Evolutionary conservation across 2,888 invertebrate genomes (phyloP).

Genomic region (Osedax frankpressi): DNA sequence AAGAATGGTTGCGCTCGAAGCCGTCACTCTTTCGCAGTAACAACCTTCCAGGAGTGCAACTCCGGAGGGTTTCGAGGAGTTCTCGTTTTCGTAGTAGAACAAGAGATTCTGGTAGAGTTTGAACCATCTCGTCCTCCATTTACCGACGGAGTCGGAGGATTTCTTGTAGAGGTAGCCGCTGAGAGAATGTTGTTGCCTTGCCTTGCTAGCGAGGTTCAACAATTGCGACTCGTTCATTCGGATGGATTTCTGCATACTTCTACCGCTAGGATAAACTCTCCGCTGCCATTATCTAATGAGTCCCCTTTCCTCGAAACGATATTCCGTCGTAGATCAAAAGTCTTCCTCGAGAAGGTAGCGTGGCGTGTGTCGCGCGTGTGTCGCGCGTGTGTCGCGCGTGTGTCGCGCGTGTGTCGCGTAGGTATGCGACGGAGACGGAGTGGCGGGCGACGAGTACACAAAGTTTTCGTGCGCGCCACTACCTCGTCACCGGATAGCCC

Average conservation of each 20-base stretch:
- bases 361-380: too few species aligned
- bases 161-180: constrained; percentile 72
- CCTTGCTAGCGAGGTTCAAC: constrained; percentile 68
- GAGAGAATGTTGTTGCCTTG: constrained; percentile 70
- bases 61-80: constrained; percentile 65
- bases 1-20: background rate
- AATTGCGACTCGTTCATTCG: constrained; percentile 70
- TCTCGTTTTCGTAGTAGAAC: constrained; percentile 78
- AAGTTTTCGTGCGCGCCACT: too few species aligned
- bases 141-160: constrained; percentile 63
- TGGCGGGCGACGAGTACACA: too few species aligned
- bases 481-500: too few species aligned
- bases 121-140: constrained; percentile 61
- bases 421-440: too few species aligned
- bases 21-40: constrained; percentile 50
- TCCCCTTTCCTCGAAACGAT: background rate
- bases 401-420: too few species aligned
- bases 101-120: constrained; percentile 64
- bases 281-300: background rate
- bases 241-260: constrained; percentile 63
- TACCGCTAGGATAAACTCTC: background rate
- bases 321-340: background rate
- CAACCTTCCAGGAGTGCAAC: constrained; percentile 75
- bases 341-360: background rate
- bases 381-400: too few species aligned